Conservation (phyloP, 2,113 vertebrate genomes). For the Aythya baeri region DNA sequence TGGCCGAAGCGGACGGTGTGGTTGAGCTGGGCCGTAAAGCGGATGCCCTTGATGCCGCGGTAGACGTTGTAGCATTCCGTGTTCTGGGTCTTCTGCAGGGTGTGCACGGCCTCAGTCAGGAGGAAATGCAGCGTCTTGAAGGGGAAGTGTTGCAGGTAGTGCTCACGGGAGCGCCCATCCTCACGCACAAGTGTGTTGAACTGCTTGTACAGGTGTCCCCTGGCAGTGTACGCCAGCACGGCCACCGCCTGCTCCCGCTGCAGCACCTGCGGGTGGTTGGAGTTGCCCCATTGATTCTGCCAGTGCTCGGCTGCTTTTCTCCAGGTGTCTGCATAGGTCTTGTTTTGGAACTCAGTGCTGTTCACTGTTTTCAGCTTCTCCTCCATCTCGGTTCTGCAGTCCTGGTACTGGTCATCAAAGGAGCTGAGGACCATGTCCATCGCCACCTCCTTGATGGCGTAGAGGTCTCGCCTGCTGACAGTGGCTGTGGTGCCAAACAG, state of each 20-base stretch:
- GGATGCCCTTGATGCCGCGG: slow-evolving; percentile 22
- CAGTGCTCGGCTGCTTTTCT: slow-evolving; percentile 3
- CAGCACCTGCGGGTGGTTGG: background rate
- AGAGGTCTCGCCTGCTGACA: background rate
- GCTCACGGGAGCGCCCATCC: slow-evolving; percentile 28
- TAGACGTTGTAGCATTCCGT: slow-evolving; percentile 45
- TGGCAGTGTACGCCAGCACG: slow-evolving; percentile 66
- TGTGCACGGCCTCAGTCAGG: slow-evolving; percentile 58
- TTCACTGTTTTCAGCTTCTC: slow-evolving; percentile 56
- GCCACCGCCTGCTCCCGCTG: slow-evolving; percentile 27
- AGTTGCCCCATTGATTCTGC: background rate
- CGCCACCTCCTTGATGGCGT: background rate
- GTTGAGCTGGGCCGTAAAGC: background rate
- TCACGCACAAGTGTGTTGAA: slow-evolving; percentile 58
- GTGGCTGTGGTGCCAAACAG: background rate
- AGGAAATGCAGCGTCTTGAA: slow-evolving; percentile 76
- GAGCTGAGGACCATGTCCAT: slow-evolving; percentile 62
- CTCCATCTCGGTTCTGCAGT: slow-evolving; percentile 56
- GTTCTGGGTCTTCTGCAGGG: background rate
- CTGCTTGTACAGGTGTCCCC: background rate
- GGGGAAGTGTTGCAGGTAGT: slow-evolving; percentile 54
- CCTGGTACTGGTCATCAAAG: slow-evolving; percentile 75
- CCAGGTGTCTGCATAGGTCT: slow-evolving; percentile 24
- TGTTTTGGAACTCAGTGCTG: slow-evolving; percentile 40
- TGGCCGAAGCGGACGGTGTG: slow-evolving; percentile 39